phyloP scores from a whole-genome alignment of 2,113 vertebrate genomes.

The Ariopsis seemanni region DNA sequence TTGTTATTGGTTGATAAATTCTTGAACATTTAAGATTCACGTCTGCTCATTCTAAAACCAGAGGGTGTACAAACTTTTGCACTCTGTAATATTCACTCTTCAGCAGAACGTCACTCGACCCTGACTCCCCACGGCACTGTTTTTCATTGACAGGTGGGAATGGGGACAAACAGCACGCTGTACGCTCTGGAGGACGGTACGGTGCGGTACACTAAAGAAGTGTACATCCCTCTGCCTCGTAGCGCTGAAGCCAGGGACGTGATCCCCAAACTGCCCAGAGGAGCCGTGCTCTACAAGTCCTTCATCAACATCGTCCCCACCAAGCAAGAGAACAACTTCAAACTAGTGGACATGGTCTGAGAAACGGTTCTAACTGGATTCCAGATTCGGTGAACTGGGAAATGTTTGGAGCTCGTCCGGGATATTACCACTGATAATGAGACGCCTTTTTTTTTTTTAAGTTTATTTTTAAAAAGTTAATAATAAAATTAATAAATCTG shows the following conservation, averaged over 20 bases:
- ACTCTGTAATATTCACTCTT: too few species aligned
- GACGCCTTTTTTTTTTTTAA: neutral
- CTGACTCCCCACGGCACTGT: neutral
- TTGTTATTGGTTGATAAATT: neutral
- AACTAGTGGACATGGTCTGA: slow-evolving; percentile 86
- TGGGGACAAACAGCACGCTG: slow-evolving; percentile 85
- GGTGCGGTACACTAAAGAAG: slow-evolving; percentile 90
- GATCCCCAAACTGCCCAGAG: slow-evolving; percentile 81
- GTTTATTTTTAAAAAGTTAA: neutral
- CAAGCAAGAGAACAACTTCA: slow-evolving; percentile 83
- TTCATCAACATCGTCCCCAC: slow-evolving; percentile 86
- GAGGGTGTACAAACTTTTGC: neutral
- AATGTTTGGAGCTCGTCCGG: neutral
- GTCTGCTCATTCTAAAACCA: neutral
- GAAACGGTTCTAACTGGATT: neutral
- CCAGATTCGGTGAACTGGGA: neutral
- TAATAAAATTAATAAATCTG: neutral
- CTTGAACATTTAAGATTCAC: neutral
- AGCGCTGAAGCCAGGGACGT: slow-evolving; percentile 69
- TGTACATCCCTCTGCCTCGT: slow-evolving; percentile 81
- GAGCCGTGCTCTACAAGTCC: slow-evolving; percentile 90
- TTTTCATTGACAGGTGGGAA: slow-evolving; percentile 78
- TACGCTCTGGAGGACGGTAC: slow-evolving; percentile 89
- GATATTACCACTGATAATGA: neutral
- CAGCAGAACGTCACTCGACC: neutral